Base-by-base conservation (phyloP, 1,140 invertebrate species). In the Sminthurides bifidus region DNA sequence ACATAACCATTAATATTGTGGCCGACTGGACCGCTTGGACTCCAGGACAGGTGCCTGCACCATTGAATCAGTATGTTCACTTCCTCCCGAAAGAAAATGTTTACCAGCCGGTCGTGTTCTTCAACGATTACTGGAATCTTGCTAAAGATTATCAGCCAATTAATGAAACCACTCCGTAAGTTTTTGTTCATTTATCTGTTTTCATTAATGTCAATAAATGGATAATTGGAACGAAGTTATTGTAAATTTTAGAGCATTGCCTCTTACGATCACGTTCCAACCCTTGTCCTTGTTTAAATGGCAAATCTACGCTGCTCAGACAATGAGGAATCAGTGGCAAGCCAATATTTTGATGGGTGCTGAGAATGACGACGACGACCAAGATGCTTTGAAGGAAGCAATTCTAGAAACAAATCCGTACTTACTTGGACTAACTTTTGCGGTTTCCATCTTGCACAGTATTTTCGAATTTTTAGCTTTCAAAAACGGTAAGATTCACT, bases 101-200 rank as follows among this genome's bases (percentile, higher is more conserved):
- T 21, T 98, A 98, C 69, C 89, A 92, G 66, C 96, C 96, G 26
- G 84, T 95, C 29, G 68, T 98, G n/a, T 98, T 87, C 69, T 76
- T 88, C 21, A 98, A 98, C 76, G 92, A 97, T 65, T 99, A 95
- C 71, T 99, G 95, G 95, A 99, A 98, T 71, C 82, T 98, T 75
- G 81, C 90, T 68, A 78, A 85, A 60, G 96, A 99, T 66, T 99
- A 98, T 75, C 79, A 83, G 59, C 92, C 92, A 1, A 81, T 99
- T 37, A 98, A 98, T 72, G 75, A 86, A 37, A 89, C 87, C 10
- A 75, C 83, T 15, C 77, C 81, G 66, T 81, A 78, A 69, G 71
- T 70, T 19, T 26, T 24, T n/a, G n/a, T n/a, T n/a, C n/a, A 21
- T 41, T 46, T 38, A 27, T 27, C 21, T 53, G 17, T 51, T 19